Evolutionary conservation across 2,113 vertebrate species (phyloP), one percentile per base, ranked within the genome.

Genomic region (Sardina pilchardus): DNA sequence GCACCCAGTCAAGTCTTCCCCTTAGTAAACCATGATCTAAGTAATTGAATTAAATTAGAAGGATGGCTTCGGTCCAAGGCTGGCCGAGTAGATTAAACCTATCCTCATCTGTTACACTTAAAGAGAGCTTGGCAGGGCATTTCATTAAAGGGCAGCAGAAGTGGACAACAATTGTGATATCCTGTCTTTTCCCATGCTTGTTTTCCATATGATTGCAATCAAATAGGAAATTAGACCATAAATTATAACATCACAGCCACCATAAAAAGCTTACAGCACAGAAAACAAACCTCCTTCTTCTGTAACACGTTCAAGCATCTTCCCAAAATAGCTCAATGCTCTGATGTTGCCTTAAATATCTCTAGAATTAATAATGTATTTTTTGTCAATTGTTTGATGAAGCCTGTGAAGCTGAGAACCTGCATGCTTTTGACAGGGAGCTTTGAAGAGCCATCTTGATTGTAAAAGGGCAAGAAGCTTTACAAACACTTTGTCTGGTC

Each of bases 81-180:
- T 85, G 82, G 83, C 82, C 90, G 90, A 91, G 88, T 91, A 86
- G 89, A 94, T 94, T 92, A 92, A 91, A 91, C 42, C 85, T 84
- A 80, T 47, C 88, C 84, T 30, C 89, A 90, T 93, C 87, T 86
- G 90, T 92, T 90, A 91, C 21, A 56, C 84, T 90, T 45, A 87
- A 10, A 47, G 8, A 71, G 67, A 4, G 48, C 67, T 89, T 43
- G 90, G 87, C 89, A 87, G 71, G 84, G 89, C 89, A 89, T 85
- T 93, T 94, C 85, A 94, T 94, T 90, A 92, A 93, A 93, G 91
- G 87, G 82, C 78, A 67, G 89, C 42, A 36, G 50, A 80, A 88
- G 82, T 8, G 26, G 82, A 90, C 63, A 82, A 81, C 30, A 17
- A 36, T 78, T 78, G 71, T 78, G 34, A 36, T 34, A 80, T 71